Percentiles rank a stretch among this genome's conserved stretches.
These are phyloP conservation scores for Drosophila simulans DNA, from an alignment of 1,140 invertebrate species.

Conservation along the genomic window DNA sequence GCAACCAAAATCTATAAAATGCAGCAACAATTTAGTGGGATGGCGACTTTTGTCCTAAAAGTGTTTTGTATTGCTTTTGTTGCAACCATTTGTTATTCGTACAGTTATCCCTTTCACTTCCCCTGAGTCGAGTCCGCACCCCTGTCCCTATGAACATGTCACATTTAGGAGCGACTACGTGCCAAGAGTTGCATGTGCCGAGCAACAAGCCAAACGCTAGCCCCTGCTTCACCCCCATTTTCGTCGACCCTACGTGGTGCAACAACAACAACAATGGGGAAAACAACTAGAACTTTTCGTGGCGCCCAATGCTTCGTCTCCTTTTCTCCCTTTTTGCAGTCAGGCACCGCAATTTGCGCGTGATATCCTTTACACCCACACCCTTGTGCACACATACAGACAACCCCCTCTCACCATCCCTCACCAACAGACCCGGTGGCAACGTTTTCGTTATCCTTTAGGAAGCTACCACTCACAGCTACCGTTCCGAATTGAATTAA, in stretches of 20 bases:
- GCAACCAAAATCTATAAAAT: constrained; percentile 54
- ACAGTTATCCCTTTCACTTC: constrained; percentile 29
- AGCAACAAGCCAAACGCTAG: constrained; percentile 67
- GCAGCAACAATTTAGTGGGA: constrained; percentile 30
- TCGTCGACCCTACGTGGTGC: constrained; percentile 2
- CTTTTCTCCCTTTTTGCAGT: constrained; percentile 48
- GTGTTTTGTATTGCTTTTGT: constrained; percentile 44
- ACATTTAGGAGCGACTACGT: constrained; percentile 73
- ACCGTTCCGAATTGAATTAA: constrained; percentile 84
- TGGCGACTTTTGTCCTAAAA: constrained; percentile 39
- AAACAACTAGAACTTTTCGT: constrained; percentile 28
- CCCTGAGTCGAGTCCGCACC: neutral
- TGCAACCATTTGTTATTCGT: constrained; percentile 50
- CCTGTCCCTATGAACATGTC: constrained; percentile 64
- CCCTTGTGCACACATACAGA: constrained; percentile 6
- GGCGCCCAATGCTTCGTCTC: constrained; percentile 9
- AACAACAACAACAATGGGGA: constrained; percentile 1
- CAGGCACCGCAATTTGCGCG: constrained; percentile 80
- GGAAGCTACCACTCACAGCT: constrained; percentile 83
- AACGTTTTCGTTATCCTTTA: constrained; percentile 70
- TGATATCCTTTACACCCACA: constrained; percentile 76
- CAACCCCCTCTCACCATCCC: neutral
- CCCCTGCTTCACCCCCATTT: neutral
- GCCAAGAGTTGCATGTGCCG: constrained; percentile 75
- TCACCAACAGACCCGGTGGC: constrained; percentile 5